Evolutionary conservation across 2,888 invertebrate genomes (phyloP).

Genomic region (Pycnomerus fuliginosus): DNA sequence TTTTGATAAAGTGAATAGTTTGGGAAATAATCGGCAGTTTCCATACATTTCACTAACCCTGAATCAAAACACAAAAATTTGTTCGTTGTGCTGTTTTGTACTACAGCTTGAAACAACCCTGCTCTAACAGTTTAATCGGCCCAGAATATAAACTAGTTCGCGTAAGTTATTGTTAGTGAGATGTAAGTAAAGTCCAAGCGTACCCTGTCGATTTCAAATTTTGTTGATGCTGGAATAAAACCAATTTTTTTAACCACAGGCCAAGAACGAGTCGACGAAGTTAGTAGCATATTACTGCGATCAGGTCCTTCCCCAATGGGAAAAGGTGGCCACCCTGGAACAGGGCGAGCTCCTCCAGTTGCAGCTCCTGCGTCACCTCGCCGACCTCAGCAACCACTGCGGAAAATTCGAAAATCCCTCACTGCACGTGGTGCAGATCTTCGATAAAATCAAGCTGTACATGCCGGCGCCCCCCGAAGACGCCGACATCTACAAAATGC

Average conservation of each 20-base stretch:
- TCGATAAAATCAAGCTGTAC: conserved; percentile 79
- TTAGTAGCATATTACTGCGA: conserved; percentile 84
- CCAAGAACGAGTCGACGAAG: conserved; percentile 80
- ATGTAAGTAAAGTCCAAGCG: too few relatives aligned
- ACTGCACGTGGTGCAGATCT: conserved; percentile 73
- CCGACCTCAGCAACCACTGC: conserved; percentile 78
- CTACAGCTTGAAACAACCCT: too few relatives aligned
- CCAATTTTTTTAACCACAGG: conserved; percentile 59
- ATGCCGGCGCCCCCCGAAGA: conserved; percentile 85
- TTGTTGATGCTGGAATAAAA: too few relatives aligned
- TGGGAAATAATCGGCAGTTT: too few relatives aligned
- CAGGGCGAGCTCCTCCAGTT: conserved; percentile 68
- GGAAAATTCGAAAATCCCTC: conserved; percentile 75
- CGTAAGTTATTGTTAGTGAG: too few relatives aligned
- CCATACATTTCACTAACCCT: too few relatives aligned
- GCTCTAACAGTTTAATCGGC: too few relatives aligned
- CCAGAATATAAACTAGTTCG: too few relatives aligned
- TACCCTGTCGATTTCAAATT: too few relatives aligned
- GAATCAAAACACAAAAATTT: too few relatives aligned
- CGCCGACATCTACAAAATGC: conserved; percentile 62
- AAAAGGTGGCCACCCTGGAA: conserved; percentile 61
- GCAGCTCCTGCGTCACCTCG: conserved; percentile 81
- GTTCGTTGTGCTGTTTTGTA: too few relatives aligned
- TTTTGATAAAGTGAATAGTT: too few relatives aligned
- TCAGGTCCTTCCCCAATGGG: conserved; percentile 75